phyloP scores from a whole-genome alignment of 2,888 invertebrate genomes.

The Leptodirus hochenwartii region DNA sequence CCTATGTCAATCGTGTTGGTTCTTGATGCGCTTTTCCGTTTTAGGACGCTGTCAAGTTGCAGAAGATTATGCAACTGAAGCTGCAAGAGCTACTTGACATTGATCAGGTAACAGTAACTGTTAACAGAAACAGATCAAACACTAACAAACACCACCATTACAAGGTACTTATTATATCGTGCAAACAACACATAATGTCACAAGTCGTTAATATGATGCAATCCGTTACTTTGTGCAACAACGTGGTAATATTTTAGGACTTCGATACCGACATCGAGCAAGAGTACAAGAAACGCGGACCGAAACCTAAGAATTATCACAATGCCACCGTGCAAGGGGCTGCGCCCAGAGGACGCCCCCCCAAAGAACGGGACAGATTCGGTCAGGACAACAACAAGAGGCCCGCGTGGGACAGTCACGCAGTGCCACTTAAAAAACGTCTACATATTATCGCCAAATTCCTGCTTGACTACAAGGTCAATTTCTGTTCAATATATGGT shows the following conservation, averaged over 20 bases:
- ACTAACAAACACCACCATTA: constrained; percentile 30
- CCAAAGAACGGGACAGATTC: too few species aligned
- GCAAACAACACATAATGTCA: constrained; percentile 3
- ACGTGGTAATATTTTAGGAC: constrained; percentile 22
- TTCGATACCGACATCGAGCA: constrained; percentile 30
- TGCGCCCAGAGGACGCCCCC: constrained; percentile 22
- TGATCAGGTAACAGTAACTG: constrained; percentile 40
- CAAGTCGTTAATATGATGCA: neutral
- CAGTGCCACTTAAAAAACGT: constrained; percentile 54
- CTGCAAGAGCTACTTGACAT: constrained; percentile 49
- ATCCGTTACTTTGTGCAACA: neutral
- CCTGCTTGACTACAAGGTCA: constrained; percentile 47
- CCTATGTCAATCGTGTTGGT: too few species aligned
- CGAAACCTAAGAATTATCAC: constrained; percentile 19
- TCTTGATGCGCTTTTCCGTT: constrained; percentile 12
- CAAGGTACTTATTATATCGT: too few species aligned
- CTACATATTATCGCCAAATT: constrained; percentile 65
- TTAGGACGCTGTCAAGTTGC: constrained; percentile 53
- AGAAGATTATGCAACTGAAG: constrained; percentile 51
- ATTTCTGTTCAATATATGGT: too few species aligned
- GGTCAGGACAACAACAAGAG: too few species aligned
- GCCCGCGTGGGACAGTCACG: too few species aligned
- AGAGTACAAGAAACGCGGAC: constrained; percentile 20
- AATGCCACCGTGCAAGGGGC: constrained; percentile 15
- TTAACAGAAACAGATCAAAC: constrained; percentile 25